Conservation (phyloP, 2,888 invertebrate genomes). For the Eupithecia insigniata region DNA sequence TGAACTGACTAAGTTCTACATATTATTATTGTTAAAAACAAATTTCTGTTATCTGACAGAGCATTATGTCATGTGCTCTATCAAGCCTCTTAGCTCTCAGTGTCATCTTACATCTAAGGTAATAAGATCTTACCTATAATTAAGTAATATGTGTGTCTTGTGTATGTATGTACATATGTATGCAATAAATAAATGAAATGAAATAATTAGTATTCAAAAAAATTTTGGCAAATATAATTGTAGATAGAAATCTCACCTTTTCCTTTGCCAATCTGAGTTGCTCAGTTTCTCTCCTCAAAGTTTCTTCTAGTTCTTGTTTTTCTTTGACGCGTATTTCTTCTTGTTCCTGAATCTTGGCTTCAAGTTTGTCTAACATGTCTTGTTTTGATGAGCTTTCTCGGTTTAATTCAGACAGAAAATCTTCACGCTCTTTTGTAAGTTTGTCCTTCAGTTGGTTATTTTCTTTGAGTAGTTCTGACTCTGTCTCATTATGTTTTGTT, state of each 20-base stretch:
- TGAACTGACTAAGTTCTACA: too few relatives aligned
- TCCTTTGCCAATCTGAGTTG: slow-evolving; percentile 73
- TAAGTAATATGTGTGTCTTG: not conserved
- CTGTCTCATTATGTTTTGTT: slow-evolving; percentile 68
- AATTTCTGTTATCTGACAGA: too few relatives aligned
- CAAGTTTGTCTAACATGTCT: slow-evolving; percentile 77
- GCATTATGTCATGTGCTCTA: too few relatives aligned
- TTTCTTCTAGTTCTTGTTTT: slow-evolving; percentile 67
- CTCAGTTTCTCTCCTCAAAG: slow-evolving; percentile 72
- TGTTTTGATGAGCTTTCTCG: slow-evolving; percentile 82
- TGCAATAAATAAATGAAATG: not conserved
- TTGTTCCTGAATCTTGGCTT: slow-evolving; percentile 77
- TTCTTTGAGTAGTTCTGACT: slow-evolving; percentile 73
- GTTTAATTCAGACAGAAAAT: slow-evolving; percentile 76
- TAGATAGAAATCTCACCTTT: slow-evolving; percentile 56
- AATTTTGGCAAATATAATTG: not conserved
- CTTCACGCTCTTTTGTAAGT: slow-evolving; percentile 76
- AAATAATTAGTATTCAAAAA: not conserved
- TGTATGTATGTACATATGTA: not conserved
- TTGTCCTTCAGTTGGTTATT: slow-evolving; percentile 77
- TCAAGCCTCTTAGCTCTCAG: too few relatives aligned
- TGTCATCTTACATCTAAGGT: not conserved
- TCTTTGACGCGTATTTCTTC: slow-evolving; percentile 75
- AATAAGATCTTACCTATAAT: too few relatives aligned
- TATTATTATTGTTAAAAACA: too few relatives aligned